Percentiles rank a stretch among this genome's conserved stretches.
Conservation (phyloP, 2,888 invertebrate genomes). For the Athetis lepigone region DNA sequence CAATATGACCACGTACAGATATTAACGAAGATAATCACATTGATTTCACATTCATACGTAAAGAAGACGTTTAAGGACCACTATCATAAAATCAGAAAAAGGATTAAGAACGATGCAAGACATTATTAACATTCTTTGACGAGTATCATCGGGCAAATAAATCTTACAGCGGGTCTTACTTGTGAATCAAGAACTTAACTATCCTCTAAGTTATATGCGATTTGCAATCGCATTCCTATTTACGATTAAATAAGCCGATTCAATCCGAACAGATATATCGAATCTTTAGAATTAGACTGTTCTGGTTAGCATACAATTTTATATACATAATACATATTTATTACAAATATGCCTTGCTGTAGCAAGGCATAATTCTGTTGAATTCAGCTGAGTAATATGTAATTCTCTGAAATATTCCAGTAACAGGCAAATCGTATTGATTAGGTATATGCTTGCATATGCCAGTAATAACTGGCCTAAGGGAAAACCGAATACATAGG, state of each 20-base stretch:
- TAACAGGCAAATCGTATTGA: not conserved
- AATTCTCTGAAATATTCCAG: slow-evolving; percentile 6
- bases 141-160: slow-evolving; percentile 4
- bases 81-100: too few relatives aligned
- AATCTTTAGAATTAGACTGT: not conserved
- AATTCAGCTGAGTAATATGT: slow-evolving; percentile 13
- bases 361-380: not conserved
- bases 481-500: slow-evolving; percentile 1
- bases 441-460: not conserved
- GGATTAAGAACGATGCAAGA: too few relatives aligned
- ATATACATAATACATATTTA: not conserved
- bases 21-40: not conserved
- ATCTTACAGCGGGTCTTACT: not conserved
- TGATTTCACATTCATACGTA: not conserved
- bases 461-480: not conserved
- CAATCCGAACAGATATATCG: not conserved
- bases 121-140: not conserved
- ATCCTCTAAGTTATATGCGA: not conserved
- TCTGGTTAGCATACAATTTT: not conserved
- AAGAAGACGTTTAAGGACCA: not conserved
- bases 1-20: not conserved
- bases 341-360: not conserved
- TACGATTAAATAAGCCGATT: not conserved
- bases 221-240: not conserved
- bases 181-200: slow-evolving; percentile 1